phyloP scores from a whole-genome alignment of 2,888 invertebrate genomes.

The Ellobium chinense region DNA sequence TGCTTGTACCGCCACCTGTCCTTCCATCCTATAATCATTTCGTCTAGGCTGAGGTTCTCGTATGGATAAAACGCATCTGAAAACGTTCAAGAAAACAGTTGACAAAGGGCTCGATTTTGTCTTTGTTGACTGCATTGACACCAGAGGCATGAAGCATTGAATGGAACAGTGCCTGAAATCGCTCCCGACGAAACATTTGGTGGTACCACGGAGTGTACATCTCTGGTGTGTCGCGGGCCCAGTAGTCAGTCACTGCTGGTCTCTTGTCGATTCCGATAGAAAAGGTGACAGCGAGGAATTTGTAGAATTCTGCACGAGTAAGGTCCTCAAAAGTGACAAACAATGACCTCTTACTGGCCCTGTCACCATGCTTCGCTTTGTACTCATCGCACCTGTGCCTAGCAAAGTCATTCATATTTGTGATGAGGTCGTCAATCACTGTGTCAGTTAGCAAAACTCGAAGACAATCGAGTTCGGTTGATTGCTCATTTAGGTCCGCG shows the following conservation, averaged over 20 bases:
- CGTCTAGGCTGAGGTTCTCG: neutral
- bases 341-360: no score
- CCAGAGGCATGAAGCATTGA: no score
- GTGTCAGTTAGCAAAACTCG: no score
- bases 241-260: neutral
- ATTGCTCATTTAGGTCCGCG: no score
- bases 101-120: slow-evolving; percentile 18
- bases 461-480: no score
- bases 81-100: neutral
- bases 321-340: no score
- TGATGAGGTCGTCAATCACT: no score
- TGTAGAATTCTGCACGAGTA: no score
- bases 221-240: neutral
- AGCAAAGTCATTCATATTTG: no score
- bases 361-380: no score
- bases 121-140: neutral
- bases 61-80: neutral
- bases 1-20: neutral
- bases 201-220: neutral
- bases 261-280: neutral
- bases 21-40: neutral
- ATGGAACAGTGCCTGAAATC: neutral
- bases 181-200: no score
- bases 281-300: neutral
- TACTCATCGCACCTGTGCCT: no score